A percentile compares a stretch with the other conserved stretches of the same genome.
These are phyloP conservation scores for Heliconius ethilla DNA, from an alignment of 2,888 invertebrate species.

Conservation along the genomic window DNA sequence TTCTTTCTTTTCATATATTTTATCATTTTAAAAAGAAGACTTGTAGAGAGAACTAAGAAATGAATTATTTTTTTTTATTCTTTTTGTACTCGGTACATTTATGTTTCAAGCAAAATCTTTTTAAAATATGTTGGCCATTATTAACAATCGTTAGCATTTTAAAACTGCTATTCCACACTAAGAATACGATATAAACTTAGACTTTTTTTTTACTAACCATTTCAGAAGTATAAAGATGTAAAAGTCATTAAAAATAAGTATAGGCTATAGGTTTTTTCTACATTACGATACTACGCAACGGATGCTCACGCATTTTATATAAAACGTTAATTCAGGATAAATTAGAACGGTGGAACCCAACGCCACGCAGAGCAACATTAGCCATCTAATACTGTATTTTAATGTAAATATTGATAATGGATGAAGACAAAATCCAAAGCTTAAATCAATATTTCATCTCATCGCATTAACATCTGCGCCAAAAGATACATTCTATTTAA, in stretches of 20 bases:
- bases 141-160: too few species aligned
- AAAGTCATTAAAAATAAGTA: not conserved
- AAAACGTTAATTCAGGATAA: too few species aligned
- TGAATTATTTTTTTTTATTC: too few species aligned
- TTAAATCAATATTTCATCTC: slow-evolving; percentile 32
- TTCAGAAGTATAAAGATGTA: not conserved
- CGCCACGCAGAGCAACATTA: not conserved
- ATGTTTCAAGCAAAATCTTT: too few species aligned
- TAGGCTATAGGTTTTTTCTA: too few species aligned
- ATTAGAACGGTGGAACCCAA: not conserved
- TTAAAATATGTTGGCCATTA: too few species aligned
- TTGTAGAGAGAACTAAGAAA: not conserved
- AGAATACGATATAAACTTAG: too few species aligned
- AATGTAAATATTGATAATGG: slow-evolving; percentile 5
- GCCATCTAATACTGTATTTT: not conserved
- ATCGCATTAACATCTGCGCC: slow-evolving; percentile 30
- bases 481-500: slow-evolving; percentile 33
- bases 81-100: too few species aligned
- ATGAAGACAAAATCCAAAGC: slow-evolving; percentile 32
- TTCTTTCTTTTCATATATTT: not conserved
- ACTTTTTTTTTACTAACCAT: not conserved
- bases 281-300: not conserved
- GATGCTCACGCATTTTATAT: not conserved
- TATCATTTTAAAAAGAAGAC: not conserved
- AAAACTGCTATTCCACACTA: too few species aligned